A percentile compares a stretch with the other conserved stretches of the same genome.
Conservation (phyloP, 2,888 invertebrate genomes). For the Eudasyphora cyanicolor region DNA sequence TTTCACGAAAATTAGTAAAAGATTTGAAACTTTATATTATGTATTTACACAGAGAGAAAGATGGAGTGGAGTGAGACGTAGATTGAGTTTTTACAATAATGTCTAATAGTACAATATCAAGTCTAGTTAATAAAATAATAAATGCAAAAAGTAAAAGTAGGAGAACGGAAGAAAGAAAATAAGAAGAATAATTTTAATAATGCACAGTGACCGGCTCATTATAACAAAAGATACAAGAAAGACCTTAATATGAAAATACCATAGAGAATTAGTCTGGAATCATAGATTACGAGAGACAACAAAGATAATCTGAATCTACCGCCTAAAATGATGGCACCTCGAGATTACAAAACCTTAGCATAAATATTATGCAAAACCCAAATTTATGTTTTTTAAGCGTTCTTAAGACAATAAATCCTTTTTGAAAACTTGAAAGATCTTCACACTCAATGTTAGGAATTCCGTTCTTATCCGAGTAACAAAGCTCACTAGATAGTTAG, state of each 20-base stretch:
- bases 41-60: constrained; percentile 26
- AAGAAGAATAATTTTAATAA: constrained; percentile 63
- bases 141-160: too few relatives aligned
- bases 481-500: constrained; percentile 63
- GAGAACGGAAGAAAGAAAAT: neutral
- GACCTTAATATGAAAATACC: constrained; percentile 40
- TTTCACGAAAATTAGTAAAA: constrained; percentile 26
- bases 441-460: neutral
- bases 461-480: constrained; percentile 37
- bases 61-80: neutral
- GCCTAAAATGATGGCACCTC: too few relatives aligned
- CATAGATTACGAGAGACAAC: too few relatives aligned
- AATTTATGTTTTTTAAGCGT: too few relatives aligned
- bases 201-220: constrained; percentile 74
- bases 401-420: too few relatives aligned
- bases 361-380: too few relatives aligned
- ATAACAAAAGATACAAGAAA: neutral
- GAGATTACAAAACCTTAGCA: too few relatives aligned
- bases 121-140: neutral
- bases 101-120: too few relatives aligned
- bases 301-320: too few relatives aligned
- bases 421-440: constrained; percentile 39
- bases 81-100: too few relatives aligned
- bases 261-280: too few relatives aligned
- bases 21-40: constrained; percentile 42